Evolutionary conservation across 2,113 vertebrate species (phyloP).

Genomic region (Trachemys scripta): DNA sequence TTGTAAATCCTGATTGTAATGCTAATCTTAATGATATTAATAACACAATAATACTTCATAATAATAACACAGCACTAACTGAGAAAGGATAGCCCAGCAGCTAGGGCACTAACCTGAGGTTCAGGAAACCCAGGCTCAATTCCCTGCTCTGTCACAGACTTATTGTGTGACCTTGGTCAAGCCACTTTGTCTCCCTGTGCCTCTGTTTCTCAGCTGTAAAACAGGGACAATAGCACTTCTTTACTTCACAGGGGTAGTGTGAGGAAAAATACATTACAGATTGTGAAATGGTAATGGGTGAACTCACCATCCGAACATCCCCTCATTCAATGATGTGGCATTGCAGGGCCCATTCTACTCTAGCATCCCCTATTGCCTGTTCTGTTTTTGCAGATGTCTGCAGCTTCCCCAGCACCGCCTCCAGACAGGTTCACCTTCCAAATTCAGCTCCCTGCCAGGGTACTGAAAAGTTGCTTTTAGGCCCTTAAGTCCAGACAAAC

Average conservation of each 20-base stretch:
- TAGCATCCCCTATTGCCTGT: too few species aligned
- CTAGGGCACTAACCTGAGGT: rapidly evolving
- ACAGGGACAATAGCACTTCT: not conserved
- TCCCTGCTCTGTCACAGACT: rapidly evolving
- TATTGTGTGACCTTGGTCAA: not conserved
- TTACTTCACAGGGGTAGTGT: rapidly evolving
- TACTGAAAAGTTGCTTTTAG: too few species aligned
- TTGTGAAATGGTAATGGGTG: too few species aligned
- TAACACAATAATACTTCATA: not conserved
- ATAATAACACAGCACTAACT: not conserved
- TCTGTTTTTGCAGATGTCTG: too few species aligned
- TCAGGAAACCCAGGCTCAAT: not conserved
- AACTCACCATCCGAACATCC: too few species aligned
- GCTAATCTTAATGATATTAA: not conserved
- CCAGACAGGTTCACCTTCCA: too few species aligned
- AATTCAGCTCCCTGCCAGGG: too few species aligned
- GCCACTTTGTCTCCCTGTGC: rapidly evolving
- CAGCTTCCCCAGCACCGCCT: too few species aligned
- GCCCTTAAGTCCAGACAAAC: too few species aligned
- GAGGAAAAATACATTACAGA: not conserved
- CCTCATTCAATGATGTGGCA: too few species aligned
- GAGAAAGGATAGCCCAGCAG: rapidly evolving
- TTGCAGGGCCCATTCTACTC: too few species aligned
- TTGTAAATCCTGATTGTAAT: not conserved
- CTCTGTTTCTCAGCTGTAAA: not conserved